Evolutionary conservation across 2,888 invertebrate species (phyloP).

Genomic region (Luperina nickerlii): DNA sequence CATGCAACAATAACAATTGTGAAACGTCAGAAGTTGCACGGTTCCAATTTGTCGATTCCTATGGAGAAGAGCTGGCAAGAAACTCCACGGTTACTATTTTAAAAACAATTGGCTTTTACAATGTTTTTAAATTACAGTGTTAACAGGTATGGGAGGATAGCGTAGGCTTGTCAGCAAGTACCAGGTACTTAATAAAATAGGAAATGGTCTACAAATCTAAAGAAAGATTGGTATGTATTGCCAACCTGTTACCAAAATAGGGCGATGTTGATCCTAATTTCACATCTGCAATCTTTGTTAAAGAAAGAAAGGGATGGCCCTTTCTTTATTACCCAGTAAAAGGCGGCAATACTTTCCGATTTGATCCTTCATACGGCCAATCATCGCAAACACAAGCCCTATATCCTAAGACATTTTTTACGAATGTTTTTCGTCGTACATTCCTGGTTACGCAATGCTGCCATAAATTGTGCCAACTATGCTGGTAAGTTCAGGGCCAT

Average conservation of each 20-base stretch:
- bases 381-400: conserved; percentile 1
- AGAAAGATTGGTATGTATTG: background rate
- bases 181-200: background rate
- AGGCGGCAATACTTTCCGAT: conserved; percentile 13
- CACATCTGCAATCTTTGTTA: conserved; percentile 2
- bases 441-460: conserved; percentile 60
- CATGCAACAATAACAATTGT: no score
- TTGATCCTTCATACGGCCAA: conserved; percentile 24
- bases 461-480: conserved; percentile 59
- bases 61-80: no score
- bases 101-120: no score
- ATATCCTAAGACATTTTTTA: conserved; percentile 30
- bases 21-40: no score
- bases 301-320: background rate
- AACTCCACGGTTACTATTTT: no score
- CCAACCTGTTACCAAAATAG: background rate
- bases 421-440: conserved; percentile 60
- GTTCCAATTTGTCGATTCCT: no score
- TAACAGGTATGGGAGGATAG: no score
- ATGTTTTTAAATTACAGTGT: no score
- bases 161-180: no score
- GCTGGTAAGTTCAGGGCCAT: conserved; percentile 63
- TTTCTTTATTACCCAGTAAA: conserved; percentile 15
- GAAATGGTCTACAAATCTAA: background rate
- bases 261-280: background rate